Conservation (phyloP, 2,888 invertebrate species). For the Drosophila subsilvestris region DNA sequence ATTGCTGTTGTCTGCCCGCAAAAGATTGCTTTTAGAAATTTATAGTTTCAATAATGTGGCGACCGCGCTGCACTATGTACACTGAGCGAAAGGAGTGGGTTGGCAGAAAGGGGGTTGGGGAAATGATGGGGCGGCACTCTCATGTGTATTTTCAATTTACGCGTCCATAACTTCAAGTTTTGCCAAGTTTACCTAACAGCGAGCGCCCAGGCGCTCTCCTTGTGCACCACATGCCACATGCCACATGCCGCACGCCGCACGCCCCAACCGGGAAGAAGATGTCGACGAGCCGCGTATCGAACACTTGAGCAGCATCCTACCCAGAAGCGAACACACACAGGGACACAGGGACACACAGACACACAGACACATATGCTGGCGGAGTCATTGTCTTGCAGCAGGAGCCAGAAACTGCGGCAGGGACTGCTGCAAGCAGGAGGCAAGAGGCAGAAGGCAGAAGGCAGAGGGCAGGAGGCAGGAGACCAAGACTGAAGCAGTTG, state of each 20-base stretch:
- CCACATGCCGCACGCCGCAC: not conserved
- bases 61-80: constrained; percentile 52
- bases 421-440: constrained; percentile 6
- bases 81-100: constrained; percentile 29
- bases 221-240: not conserved
- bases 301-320: constrained; percentile 66
- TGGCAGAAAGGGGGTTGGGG: not conserved
- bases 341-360: not conserved
- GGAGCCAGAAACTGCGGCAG: constrained; percentile 24
- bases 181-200: constrained; percentile 65
- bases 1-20: constrained; percentile 71
- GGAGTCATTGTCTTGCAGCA: constrained; percentile 23
- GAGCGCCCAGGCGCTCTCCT: constrained; percentile 5
- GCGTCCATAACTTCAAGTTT: constrained; percentile 78
- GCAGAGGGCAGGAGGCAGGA: not conserved
- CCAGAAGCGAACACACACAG: constrained; percentile 7
- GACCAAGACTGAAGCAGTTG: constrained; percentile 53
- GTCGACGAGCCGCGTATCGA: constrained; percentile 61
- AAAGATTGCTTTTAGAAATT: constrained; percentile 76
- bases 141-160: constrained; percentile 79
- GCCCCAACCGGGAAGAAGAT: constrained; percentile 33
- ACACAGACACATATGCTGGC: not conserved
- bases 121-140: constrained; percentile 25
- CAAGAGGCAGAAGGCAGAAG: not conserved
- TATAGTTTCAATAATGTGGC: constrained; percentile 78